phyloP scores from a whole-genome alignment of 2,113 vertebrate species.

The Dipodomys spectabilis region DNA sequence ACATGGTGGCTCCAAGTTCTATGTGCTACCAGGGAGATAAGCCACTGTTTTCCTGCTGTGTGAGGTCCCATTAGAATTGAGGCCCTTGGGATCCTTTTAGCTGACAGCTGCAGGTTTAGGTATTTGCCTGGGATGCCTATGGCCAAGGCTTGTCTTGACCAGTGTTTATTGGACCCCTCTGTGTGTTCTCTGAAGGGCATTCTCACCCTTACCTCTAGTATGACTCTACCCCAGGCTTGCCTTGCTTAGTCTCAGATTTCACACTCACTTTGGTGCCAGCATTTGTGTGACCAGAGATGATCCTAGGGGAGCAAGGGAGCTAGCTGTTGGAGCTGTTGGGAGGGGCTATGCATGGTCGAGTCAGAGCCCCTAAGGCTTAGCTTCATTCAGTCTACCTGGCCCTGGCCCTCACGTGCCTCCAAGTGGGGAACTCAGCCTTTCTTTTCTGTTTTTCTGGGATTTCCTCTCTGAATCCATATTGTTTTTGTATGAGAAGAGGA shows the following conservation, averaged over 20 bases:
- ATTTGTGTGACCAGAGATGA: slow-evolving; percentile 62
- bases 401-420: slow-evolving; percentile 14
- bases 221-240: slow-evolving; percentile 40
- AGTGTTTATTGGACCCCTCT: slow-evolving; percentile 38
- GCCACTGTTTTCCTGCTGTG: slow-evolving; percentile 70
- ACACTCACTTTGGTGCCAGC: slow-evolving; percentile 42
- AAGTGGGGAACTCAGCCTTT: slow-evolving; percentile 13
- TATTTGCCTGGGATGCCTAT: slow-evolving; percentile 50
- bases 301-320: slow-evolving; percentile 51
- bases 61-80: slow-evolving; percentile 15
- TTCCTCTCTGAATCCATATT: slow-evolving; percentile 32
- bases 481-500: slow-evolving; percentile 53
- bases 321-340: background rate
- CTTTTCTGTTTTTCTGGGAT: slow-evolving; percentile 8
- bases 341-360: slow-evolving; percentile 61
- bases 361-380: slow-evolving; percentile 42
- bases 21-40: slow-evolving; percentile 66
- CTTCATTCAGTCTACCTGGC: slow-evolving; percentile 20
- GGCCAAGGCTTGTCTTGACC: slow-evolving; percentile 43
- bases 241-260: slow-evolving; percentile 74
- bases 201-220: slow-evolving; percentile 22
- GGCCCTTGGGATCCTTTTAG: slow-evolving; percentile 2
- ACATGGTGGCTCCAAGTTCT: slow-evolving; percentile 47
- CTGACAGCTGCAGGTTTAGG: background rate
- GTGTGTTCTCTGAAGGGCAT: background rate